Evolutionary conservation across 2,888 invertebrate genomes (phyloP).

Genomic region (Zele albiditarsus): DNA sequence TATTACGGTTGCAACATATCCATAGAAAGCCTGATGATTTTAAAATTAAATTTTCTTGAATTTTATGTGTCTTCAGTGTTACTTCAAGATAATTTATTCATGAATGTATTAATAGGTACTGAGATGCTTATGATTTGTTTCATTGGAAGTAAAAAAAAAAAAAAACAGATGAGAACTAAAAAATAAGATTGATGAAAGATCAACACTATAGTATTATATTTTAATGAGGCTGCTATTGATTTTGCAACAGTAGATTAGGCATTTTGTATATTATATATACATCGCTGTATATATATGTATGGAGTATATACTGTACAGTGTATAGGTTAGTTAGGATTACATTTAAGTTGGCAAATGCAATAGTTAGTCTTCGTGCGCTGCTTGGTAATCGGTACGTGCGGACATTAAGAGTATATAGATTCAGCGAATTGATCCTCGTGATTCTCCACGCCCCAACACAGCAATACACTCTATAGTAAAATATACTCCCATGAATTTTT

Average conservation of each 20-base stretch:
- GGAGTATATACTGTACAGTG: background rate
- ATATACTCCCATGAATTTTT: slow-evolving; percentile 4
- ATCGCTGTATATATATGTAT: background rate
- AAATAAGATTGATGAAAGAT: background rate
- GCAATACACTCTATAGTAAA: background rate
- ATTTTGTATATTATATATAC: background rate
- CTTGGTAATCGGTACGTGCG: slow-evolving; percentile 61
- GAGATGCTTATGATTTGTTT: no score
- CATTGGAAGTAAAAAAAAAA: background rate
- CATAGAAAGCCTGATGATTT: no score
- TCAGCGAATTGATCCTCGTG: slow-evolving; percentile 41
- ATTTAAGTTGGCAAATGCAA: slow-evolving; percentile 30
- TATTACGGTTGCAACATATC: no score
- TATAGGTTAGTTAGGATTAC: background rate
- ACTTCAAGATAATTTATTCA: no score
- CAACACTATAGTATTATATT: background rate
- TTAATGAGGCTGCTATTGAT: background rate
- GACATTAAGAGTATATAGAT: slow-evolving; percentile 55
- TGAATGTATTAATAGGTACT: no score
- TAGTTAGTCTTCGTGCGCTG: slow-evolving; percentile 43
- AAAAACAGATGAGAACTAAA: background rate
- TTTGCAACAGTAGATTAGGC: background rate
- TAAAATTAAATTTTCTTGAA: no score
- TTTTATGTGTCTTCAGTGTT: no score
- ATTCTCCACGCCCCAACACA: slow-evolving; percentile 39